Evolutionary conservation across 2,113 vertebrate genomes (phyloP).

Genomic region (Cinclus cinclus): DNA sequence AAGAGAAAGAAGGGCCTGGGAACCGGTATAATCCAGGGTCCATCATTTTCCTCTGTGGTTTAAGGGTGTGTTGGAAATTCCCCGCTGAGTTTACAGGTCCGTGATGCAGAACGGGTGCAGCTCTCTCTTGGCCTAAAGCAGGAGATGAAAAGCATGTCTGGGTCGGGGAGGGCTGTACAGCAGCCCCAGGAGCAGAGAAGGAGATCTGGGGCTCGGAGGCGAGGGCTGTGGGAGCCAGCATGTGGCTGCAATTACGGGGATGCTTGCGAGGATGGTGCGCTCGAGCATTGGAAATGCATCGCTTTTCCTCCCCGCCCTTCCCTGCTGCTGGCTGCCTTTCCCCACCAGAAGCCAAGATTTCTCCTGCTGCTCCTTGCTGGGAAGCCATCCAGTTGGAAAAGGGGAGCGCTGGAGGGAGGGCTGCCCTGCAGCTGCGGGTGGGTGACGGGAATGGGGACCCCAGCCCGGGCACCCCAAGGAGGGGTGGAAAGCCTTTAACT

Average conservation of each 20-base stretch:
- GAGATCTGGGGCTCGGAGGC: not conserved
- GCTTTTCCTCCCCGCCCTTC: conserved; percentile 5
- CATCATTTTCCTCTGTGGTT: not conserved
- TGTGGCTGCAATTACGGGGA: conserved; percentile 56
- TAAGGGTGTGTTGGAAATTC: not conserved
- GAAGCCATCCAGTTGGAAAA: not conserved
- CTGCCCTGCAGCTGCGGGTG: not conserved
- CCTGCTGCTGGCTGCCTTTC: not conserved
- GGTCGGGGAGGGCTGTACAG: not conserved
- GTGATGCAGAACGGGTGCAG: conserved; percentile 25
- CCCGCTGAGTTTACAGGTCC: not conserved
- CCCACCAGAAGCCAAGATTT: conserved; percentile 43
- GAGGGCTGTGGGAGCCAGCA: not conserved
- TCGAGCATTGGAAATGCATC: not conserved
- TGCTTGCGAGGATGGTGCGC: not conserved
- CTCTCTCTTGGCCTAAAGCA: not conserved
- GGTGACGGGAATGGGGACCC: not conserved
- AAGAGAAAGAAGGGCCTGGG: not conserved
- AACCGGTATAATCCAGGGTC: not conserved
- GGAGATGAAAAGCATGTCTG: not conserved
- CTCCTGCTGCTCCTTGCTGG: conserved; percentile 55
- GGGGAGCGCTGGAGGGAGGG: not conserved
- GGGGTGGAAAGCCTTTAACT: not conserved
- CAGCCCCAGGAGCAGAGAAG: not conserved
- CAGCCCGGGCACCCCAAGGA: fast-evolving